Evolutionary conservation across 2,888 invertebrate genomes (phyloP), one percentile per base, ranked within the genome.

Genomic region (Athalia cordata): DNA sequence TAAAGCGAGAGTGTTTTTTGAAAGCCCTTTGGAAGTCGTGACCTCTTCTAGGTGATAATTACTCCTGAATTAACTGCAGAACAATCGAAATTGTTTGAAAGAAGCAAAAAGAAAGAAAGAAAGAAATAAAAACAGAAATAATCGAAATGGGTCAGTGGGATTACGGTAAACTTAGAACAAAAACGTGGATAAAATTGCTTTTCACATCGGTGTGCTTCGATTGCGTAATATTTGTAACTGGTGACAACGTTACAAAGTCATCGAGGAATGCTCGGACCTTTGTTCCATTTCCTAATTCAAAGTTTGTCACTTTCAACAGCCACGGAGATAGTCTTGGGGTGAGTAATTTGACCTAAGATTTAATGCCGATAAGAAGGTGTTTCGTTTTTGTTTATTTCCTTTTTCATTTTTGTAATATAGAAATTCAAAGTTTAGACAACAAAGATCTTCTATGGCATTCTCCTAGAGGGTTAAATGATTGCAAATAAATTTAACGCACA

Each of bases 251-350:
- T 9, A 64, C 75, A 15, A 75, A 11, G 62, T 62, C 62, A 75
- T 62, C 75, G 11, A 49, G 75, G 5, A 52, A 62, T 62, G 15
- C 62, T 43, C 49, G 62, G 50, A 75, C 29, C 29, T 29, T 1
- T 29, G 29, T 7, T 5, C 57, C 55, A 11, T 75, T 62, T 13
- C 6, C 91, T 74, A 87, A 89, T 74, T 84, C 91, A 3, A 91
- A 91, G 80, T 89, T 93, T 62, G 88, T 94, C 72, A 91, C 92
- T 3, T 94, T 94, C 82, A 91, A 94, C 82, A 91, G 92, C 0
- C 85, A 90, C 0, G 90, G 92, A 11, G 91, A 92, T 9, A 92
- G 93, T 81, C 91, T 94, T 66, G 89, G 88, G 78, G 94, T 94
- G 85, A 92, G 93, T 92, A 79, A 5, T 57, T 67, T 29, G 29